Conservation (phyloP, 53 echinoderm and acorn worm species). For the Antedon mediterranea region DNA sequence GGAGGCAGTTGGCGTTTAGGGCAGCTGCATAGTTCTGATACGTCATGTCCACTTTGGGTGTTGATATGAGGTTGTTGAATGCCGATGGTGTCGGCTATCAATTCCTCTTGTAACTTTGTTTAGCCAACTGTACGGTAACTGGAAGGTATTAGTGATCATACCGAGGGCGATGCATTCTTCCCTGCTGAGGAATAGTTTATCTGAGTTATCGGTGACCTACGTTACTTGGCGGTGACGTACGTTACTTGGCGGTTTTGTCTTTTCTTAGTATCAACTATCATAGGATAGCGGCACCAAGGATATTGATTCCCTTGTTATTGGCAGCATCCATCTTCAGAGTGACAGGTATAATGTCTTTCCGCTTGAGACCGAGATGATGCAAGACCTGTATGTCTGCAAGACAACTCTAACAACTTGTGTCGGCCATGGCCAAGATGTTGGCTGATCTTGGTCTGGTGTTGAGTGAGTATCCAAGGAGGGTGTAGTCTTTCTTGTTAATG, state of each 20-base stretch:
- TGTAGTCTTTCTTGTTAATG: neutral
- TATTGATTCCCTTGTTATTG: neutral
- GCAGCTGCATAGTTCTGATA: constrained; percentile 11
- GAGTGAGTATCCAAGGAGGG: constrained; percentile 8
- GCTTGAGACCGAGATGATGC: neutral
- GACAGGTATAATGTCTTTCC: constrained; percentile 37
- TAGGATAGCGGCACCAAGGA: no score
- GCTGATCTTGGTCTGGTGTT: constrained; percentile 3
- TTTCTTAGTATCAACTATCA: no score
- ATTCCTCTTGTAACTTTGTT: neutral
- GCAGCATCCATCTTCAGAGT: constrained; percentile 29
- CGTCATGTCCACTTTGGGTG: no score
- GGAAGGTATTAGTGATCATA: constrained; percentile 23
- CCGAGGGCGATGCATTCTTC: constrained; percentile 32
- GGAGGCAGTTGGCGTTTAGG: constrained; percentile 19
- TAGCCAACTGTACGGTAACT: constrained; percentile 35
- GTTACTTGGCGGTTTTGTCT: constrained; percentile 3
- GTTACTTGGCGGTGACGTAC: constrained; percentile 28
- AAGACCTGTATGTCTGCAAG: neutral
- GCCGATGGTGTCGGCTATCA: neutral
- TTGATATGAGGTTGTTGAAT: no score
- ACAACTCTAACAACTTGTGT: constrained; percentile 12
- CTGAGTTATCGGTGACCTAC: constrained; percentile 22
- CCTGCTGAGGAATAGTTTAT: constrained; percentile 14
- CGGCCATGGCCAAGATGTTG: constrained; percentile 25